A percentile compares a stretch with the other conserved stretches of the same genome.
Conservation (phyloP, 2,113 vertebrate species). For the Cynocephalus volans region DNA sequence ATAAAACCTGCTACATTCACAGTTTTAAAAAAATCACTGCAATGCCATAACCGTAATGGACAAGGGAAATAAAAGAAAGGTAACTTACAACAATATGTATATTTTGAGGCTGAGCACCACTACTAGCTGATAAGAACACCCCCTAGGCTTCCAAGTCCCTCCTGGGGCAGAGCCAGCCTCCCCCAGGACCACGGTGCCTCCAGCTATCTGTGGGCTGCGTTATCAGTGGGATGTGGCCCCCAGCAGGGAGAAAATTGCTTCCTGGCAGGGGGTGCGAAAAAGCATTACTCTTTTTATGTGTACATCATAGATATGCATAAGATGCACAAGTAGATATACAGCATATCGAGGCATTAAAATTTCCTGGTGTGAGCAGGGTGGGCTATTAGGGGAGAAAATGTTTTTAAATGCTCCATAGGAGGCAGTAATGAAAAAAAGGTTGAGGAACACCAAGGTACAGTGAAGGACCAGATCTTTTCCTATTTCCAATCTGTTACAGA, state of each 20-base stretch:
- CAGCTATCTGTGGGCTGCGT: rapidly evolving
- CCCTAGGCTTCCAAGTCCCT: neutral
- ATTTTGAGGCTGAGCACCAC: rapidly evolving
- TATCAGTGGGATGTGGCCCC: neutral
- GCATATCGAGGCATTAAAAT: neutral
- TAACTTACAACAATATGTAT: neutral
- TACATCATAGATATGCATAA: neutral
- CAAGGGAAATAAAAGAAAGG: neutral
- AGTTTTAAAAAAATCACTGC: neutral
- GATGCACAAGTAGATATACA: neutral
- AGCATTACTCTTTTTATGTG: neutral
- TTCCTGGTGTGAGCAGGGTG: neutral
- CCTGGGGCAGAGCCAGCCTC: neutral
- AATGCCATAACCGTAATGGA: neutral
- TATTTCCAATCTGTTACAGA: neutral
- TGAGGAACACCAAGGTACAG: neutral
- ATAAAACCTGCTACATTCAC: neutral
- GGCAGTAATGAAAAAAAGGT: neutral
- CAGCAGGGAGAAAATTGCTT: neutral
- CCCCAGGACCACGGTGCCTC: neutral
- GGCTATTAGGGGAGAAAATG: neutral
- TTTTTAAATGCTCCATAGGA: neutral
- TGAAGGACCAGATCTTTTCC: neutral
- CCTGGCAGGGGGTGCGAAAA: neutral
- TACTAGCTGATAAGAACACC: neutral